Conservation (phyloP, 2,888 invertebrate genomes). For the Trypoxylon attenuatum region DNA sequence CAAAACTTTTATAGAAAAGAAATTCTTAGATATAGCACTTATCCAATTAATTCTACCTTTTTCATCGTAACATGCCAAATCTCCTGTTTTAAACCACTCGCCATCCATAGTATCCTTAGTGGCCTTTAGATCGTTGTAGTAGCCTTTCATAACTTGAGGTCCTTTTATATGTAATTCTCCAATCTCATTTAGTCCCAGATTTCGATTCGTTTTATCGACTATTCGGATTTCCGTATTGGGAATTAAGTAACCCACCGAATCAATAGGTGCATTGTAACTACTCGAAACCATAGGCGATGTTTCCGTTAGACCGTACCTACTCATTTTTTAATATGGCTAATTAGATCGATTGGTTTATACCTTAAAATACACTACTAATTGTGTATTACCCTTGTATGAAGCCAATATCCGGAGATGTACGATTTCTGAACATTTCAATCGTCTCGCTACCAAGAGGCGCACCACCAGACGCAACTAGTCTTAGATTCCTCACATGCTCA, state of each 20-base stretch:
- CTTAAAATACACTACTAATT: not conserved
- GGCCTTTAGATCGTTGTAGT: constrained; percentile 84
- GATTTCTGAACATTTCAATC: not conserved
- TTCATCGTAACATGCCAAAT: constrained; percentile 81
- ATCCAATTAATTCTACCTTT: constrained; percentile 73
- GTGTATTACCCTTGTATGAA: not conserved
- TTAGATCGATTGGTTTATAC: not conserved
- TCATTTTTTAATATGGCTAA: too few species aligned
- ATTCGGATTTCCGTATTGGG: not conserved
- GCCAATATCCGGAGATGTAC: not conserved
- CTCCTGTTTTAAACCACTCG: constrained; percentile 86
- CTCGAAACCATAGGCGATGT: not conserved
- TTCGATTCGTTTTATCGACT: not conserved
- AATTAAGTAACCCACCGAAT: not conserved
- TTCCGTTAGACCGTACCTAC: not conserved
- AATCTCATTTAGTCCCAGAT: constrained; percentile 66
- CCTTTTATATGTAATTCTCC: constrained; percentile 87
- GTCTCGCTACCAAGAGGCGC: not conserved
- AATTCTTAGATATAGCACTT: not conserved
- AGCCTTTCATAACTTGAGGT: constrained; percentile 89
- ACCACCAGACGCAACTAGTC: not conserved
- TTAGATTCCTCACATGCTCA: not conserved
- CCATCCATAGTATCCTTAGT: constrained; percentile 82
- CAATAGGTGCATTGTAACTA: not conserved
- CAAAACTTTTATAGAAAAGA: too few species aligned